Base-by-base conservation (phyloP, 2,888 invertebrate genomes). In the Sesia apiformis region DNA sequence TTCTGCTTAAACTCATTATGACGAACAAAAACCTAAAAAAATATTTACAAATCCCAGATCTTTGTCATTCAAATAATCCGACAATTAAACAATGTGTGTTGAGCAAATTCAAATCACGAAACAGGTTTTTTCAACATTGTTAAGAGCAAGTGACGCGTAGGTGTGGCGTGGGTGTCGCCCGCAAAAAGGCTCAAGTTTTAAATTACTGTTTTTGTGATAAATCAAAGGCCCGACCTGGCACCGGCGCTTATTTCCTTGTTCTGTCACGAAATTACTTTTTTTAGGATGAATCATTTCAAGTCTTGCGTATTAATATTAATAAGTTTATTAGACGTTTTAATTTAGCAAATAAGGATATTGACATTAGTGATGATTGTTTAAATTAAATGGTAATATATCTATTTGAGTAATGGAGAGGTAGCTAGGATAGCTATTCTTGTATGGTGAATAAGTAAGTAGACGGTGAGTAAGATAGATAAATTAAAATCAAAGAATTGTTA, bases 141-240 rank as follows among this genome's bases (percentile, higher is more conserved):
- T 69, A 70, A 69, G 70, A 55, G 55, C 57, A 54, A 53, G 55
- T 54, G 52, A 41, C 8, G 60, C 58, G 62, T 62, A 56, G 60
- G 60, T 55, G 55, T 4, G 49, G 54, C 51, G 64, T 64, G 58
- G 64, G 64, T 53, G 64, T 52, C 43, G 63, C 59, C 64, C 64
- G 76, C 72, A 75, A 77, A 76, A 76, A 75, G 71, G 67, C 40
- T 55, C 66, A 66, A 69, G 58, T 67, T 68, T 70, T 64, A 71
- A 68, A 69, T 69, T 67, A 66, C 66, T 69, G 72, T 76, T 77
- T 78, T 75, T 70, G 73, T 73, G 64, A 76, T 75, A 74, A 76
- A 76, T 74, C 76, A 70, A 70, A 63, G 58, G 56, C 53, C 61
- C 56, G 60, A 61, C 57, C 55, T 61, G 60, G 65, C 62, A 64